Base-by-base conservation (phyloP, 92 coral and sea anemone species). In the Metridium senile region DNA sequence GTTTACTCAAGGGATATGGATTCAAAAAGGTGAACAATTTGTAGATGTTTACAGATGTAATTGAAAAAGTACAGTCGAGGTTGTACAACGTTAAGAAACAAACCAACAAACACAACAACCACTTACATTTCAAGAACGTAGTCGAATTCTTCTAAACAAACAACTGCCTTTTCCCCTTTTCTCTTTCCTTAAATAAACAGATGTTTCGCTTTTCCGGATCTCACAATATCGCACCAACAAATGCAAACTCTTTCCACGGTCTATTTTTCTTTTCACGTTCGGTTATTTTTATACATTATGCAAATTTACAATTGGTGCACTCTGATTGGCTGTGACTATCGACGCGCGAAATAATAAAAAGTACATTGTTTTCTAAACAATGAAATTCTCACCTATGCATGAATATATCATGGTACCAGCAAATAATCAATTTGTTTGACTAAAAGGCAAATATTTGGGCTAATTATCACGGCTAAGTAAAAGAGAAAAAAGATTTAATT, bases 1-100 rank as follows among this genome's bases (percentile, higher is more conserved):
- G 53, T 72, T 72, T 59, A 72, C 76, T 46, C 62, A 25, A 39
- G 13, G 45, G 33, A 46, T 57, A 20, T 54, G 25, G 21, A 54
- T 13, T 13, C 17, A 4, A 54, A 9, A 54, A 10, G 59, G 25
- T 54, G 23, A 54, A 54, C 9, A 21, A 54, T 9, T 54, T 2
- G 20, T 2, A 3, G 59, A 3, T 54, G 25, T 54, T 54, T 54
- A 54, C 59, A 2, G 3, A 54, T 9, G 23, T 3, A 10, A 54
- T 54, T 2, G 17, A 54, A 54, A 54, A 10, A 20, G 59, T 54
- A 54, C 59, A 54, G 59, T 19, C 2, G 23, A 39, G 2, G 20
- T 54, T 54, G 59, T 54, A 54, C 59, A 54, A 54, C 4, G 21
- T 20, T 21, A 21, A 13, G n/a, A 54, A 13, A 7, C 51, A 45